A percentile compares a stretch with the other conserved stretches of the same genome.
phyloP scores from a whole-genome alignment of 2,888 invertebrate genomes.

The Dastarcus helophoroides region DNA sequence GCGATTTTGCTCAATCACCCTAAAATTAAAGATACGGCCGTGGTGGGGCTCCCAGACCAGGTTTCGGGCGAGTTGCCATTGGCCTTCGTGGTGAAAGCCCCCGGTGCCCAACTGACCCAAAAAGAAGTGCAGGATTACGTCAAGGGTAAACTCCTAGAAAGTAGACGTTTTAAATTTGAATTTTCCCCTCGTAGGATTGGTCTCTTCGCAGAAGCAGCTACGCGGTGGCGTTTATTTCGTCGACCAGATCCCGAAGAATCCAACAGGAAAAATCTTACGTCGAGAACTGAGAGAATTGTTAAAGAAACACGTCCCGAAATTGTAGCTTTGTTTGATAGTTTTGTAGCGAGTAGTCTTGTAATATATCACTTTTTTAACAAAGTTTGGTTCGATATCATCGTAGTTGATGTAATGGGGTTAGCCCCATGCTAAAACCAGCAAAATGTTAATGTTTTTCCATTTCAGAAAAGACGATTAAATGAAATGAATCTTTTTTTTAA shows the following conservation, averaged over 20 bases:
- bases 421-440: too few species aligned
- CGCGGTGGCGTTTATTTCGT: slow-evolving; percentile 50
- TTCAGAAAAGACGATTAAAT: too few species aligned
- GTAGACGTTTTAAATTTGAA: slow-evolving; percentile 3
- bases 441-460: too few species aligned
- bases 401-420: too few species aligned
- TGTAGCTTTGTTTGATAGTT: too few species aligned
- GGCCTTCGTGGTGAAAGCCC: slow-evolving; percentile 61
- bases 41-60: slow-evolving; percentile 66
- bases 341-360: too few species aligned
- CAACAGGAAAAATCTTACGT: slow-evolving; percentile 42
- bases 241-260: slow-evolving; percentile 39
- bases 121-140: slow-evolving; percentile 34
- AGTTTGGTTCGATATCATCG: too few species aligned
- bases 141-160: slow-evolving; percentile 24
- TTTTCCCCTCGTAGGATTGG: slow-evolving; percentile 31
- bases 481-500: too few species aligned
- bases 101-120: slow-evolving; percentile 39
- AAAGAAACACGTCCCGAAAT: slow-evolving; percentile 11
- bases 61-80: slow-evolving; percentile 61
- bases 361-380: too few species aligned
- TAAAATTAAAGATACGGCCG: slow-evolving; percentile 65
- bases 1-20: slow-evolving; percentile 59
- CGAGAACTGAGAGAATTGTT: slow-evolving; percentile 26
- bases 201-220: slow-evolving; percentile 62